These are phyloP conservation scores for Colinus virginianus DNA, from an alignment of 2,113 vertebrate species.

Conservation along the genomic window DNA sequence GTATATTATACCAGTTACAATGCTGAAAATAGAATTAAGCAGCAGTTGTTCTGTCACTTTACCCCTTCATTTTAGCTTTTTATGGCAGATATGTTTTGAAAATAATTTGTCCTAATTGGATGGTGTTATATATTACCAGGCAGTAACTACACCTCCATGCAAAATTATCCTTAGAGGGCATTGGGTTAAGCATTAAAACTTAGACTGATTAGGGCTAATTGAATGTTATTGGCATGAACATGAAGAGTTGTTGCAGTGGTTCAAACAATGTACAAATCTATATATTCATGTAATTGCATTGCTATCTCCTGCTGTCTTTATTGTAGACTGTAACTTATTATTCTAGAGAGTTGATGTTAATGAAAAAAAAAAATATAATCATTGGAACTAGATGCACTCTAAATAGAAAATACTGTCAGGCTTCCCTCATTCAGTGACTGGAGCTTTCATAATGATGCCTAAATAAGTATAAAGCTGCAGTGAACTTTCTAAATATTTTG, in stretches of 20 bases:
- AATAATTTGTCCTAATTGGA: constrained; percentile 66
- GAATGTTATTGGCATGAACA: constrained; percentile 26
- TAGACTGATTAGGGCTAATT: constrained; percentile 35
- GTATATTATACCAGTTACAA: constrained; percentile 79
- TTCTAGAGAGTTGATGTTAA: neutral
- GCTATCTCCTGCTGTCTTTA: constrained; percentile 1
- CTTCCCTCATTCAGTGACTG: accelerated
- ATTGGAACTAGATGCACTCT: neutral
- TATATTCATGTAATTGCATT: neutral
- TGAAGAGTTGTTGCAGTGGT: neutral
- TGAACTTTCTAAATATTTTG: neutral
- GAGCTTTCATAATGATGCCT: neutral
- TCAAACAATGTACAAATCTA: constrained; percentile 8
- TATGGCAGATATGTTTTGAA: constrained; percentile 61
- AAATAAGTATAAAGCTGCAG: neutral
- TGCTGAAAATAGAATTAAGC: constrained; percentile 79
- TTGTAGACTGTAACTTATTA: neutral
- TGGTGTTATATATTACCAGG: constrained; percentile 38
- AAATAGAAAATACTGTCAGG: neutral
- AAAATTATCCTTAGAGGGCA: constrained; percentile 44
- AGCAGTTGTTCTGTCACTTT: constrained; percentile 78
- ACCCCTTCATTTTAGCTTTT: constrained; percentile 63
- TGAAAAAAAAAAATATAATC: too few species aligned
- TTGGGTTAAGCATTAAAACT: constrained; percentile 22
- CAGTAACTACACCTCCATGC: constrained; percentile 27